Percentiles rank a stretch among this genome's conserved stretches.
phyloP scores from a whole-genome alignment of 2,888 invertebrate species.

The Protophormia terraenovae region DNA sequence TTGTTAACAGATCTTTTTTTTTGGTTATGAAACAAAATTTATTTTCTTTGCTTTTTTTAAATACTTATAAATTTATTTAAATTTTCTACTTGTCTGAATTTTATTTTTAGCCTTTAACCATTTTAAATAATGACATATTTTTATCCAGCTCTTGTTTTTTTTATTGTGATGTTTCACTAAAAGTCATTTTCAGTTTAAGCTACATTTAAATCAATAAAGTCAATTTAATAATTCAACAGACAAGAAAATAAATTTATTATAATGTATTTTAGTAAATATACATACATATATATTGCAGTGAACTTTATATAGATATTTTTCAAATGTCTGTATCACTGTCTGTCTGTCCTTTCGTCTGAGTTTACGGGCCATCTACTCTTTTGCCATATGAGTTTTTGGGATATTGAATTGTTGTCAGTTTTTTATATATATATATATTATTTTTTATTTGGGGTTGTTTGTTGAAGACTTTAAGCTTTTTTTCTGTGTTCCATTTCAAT shows the following conservation, averaged over 20 bases:
- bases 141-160: neutral
- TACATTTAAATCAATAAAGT: slow-evolving; percentile 69
- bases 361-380: neutral
- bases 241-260: slow-evolving; percentile 68
- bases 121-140: slow-evolving; percentile 35
- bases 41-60: too few species aligned
- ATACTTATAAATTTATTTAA: slow-evolving; percentile 19
- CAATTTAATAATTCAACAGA: slow-evolving; percentile 69
- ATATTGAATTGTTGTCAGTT: slow-evolving; percentile 31
- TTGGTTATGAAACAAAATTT: neutral
- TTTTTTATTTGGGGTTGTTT: slow-evolving; percentile 37
- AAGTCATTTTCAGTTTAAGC: slow-evolving; percentile 50
- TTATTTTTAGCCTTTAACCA: slow-evolving; percentile 56
- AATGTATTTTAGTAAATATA: slow-evolving; percentile 29
- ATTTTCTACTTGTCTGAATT: slow-evolving; percentile 57
- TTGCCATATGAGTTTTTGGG: neutral
- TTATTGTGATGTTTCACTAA: neutral
- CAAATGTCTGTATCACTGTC: neutral
- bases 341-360: neutral
- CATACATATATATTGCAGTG: slow-evolving; percentile 36
- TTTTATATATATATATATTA: neutral
- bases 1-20: slow-evolving; percentile 10
- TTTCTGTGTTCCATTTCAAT: slow-evolving; percentile 45
- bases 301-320: neutral
- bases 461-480: slow-evolving; percentile 34